Evolutionary conservation across 2,888 invertebrate genomes (phyloP), one percentile per base, ranked within the genome.

Genomic region (Chromoteleia sp.): DNA sequence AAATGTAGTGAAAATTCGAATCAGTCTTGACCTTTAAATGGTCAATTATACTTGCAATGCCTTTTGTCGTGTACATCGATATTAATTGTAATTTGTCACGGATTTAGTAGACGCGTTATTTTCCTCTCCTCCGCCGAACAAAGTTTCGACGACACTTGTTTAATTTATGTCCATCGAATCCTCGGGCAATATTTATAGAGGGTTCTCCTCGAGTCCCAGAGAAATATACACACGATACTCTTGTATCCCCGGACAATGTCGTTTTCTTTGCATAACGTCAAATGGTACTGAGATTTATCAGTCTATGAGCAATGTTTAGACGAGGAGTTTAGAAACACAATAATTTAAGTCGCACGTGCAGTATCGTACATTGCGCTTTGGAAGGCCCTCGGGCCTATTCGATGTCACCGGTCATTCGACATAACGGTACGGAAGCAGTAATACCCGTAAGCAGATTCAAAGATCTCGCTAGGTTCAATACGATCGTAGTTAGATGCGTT

Each of bases 361-460:
- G 43, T 68, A 77, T 59, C 76, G 67, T 76, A 61, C 21, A 75
- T 73, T 54, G 61, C 63, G 63, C 74, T 21, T 61, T 39, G 56
- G 43, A 45, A 52, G 43, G 7, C 56, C 48, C 48, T 39, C 30
- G 50, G 67, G 29, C 25, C 48, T 39, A 41, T 56, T 30, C 61
- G 61, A 68, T 68, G 68, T 76, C 68, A 76, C 76, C 45, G 68
- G 76, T 68, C 68, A 76, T 14, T 68, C 61, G 76, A 21, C 50
- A 61, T 77, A 77, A 77, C 76, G 70, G 76, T 77, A 68, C 68
- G 61, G 76, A 70, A 77, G 76, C 76, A 17, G 39, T 41, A 33
- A 45, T 54, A 61, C 76, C 39, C 68, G 75, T 58, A 59, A 59
- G 76, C 76, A 68, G 76, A 76, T 52, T 43, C 45, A 48, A 50